Base-by-base conservation (phyloP, 2,113 vertebrate genomes). In the Megaceryle torquata region DNA sequence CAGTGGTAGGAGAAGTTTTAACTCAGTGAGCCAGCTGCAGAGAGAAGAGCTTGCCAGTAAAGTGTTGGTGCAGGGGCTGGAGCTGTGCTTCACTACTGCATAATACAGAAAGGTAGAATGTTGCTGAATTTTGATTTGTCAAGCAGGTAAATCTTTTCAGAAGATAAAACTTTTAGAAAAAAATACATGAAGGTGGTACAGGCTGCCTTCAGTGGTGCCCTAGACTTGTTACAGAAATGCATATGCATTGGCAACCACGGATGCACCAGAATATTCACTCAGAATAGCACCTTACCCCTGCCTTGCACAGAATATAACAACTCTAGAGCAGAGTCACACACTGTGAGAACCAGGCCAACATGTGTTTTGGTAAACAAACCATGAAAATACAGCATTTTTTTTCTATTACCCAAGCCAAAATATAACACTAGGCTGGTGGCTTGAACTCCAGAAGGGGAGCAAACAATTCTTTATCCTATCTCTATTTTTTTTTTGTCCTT, bases 201-300 rank as follows among this genome's bases (percentile, higher is more conserved):
- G 39, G 51, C 22, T 15, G 3, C 13, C 60, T 86, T 56, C 41
- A 50, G 15, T 6, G 43, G 29, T 5, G 4, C 18, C 29, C 20
- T 3, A 56, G 28, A 33, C 29, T 17, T 64, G 15, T 1, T 56
- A 63, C 13, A 70, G 54, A 87, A 69, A 82, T 8, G 50, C 5
- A 21, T 15, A 21, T 15, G 6, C 33, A 8, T 0, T 64, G 44
- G 56, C 50, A 88, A 50, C 35, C 44, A 24, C 0, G 5, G 50
- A 33, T 41, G 26, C 29, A 50, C 18, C 28, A 56, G 31, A 35
- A 37, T 9, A 21, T 10, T 60, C 51, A 44, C n/a, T 81, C 57
- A 41, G 35, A 71, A 67, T 0, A 74, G 72, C 39, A 53, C 13
- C 48, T 56, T 31, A 75, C 11, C 11, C 60, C 61, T 39, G n/a